Percentiles rank a stretch among this genome's conserved stretches.
Conservation (phyloP, 2,888 invertebrate genomes). For the Agriopis aurantiaria region DNA sequence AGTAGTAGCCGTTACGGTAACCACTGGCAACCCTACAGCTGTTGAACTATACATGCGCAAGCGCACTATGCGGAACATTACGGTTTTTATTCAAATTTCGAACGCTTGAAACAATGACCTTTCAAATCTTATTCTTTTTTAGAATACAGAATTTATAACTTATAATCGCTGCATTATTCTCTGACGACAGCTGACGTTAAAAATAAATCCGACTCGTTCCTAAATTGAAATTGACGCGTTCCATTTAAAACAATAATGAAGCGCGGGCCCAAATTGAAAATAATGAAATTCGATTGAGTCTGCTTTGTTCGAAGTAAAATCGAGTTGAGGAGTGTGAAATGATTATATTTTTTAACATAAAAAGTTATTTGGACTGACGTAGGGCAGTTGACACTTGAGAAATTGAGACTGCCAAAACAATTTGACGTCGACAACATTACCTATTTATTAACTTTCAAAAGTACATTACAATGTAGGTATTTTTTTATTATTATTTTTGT, state of each 20-base stretch:
- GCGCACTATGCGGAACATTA: conserved; percentile 79
- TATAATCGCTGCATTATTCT: conserved; percentile 61
- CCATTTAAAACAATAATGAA: conserved; percentile 82
- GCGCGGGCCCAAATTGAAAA: conserved; percentile 73
- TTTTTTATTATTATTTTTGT: conserved; percentile 31
- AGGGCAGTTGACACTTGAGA: conserved; percentile 8
- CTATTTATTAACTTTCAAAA: neutral
- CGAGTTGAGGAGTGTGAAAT: conserved; percentile 45
- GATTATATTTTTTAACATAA: conserved; percentile 5
- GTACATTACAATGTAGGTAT: neutral
- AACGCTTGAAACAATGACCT: conserved; percentile 55
- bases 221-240: conserved; percentile 83
- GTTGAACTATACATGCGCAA: conserved; percentile 57
- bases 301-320: conserved; percentile 55
- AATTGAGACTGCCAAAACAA: conserved; percentile 24
- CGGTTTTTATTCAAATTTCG: conserved; percentile 82
- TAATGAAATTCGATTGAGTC: conserved; percentile 76
- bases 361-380: conserved; percentile 12
- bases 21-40: conserved; percentile 62
- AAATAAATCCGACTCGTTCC: conserved; percentile 70
- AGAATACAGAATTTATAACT: conserved; percentile 46
- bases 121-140: conserved; percentile 40
- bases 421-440: conserved; percentile 1
- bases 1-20: conserved; percentile 44
- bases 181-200: conserved; percentile 62